Evolutionary conservation across 2,888 invertebrate species (phyloP).

Genomic region (Mycalesis mineus): DNA sequence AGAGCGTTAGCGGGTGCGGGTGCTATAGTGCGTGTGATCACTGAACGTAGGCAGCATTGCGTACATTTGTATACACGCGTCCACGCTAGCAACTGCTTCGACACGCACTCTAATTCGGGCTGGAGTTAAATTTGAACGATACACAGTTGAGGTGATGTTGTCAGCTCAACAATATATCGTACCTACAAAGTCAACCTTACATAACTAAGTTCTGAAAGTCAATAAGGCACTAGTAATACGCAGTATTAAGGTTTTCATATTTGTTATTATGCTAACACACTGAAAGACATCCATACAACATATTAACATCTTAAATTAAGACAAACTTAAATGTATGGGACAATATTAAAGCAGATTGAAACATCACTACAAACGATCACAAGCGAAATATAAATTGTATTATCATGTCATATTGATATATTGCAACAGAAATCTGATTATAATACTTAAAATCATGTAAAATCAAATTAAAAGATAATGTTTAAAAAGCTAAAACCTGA

Average conservation of each 20-base stretch:
- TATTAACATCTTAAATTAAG: conserved; percentile 40
- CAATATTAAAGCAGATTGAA: conserved; percentile 64
- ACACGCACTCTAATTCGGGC: too few species aligned
- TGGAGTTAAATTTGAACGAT: too few species aligned
- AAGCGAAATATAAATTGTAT: conserved; percentile 11
- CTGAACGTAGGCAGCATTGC: too few species aligned
- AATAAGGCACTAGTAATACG: conserved; percentile 67
- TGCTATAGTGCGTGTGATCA: too few species aligned
- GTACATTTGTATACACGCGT: too few species aligned
- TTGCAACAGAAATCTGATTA: not conserved
- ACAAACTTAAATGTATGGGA: conserved; percentile 56
- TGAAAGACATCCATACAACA: conserved; percentile 46
- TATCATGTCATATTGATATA: not conserved
- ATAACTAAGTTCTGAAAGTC: conserved; percentile 58
- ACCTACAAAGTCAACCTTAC: too few species aligned
- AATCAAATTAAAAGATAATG: not conserved
- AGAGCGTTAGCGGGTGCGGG: too few species aligned
- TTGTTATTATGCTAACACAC: conserved; percentile 59
- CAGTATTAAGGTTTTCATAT: conserved; percentile 62
- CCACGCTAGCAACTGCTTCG: too few species aligned
- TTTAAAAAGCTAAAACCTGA: not conserved
- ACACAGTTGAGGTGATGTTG: too few species aligned
- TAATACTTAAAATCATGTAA: not conserved
- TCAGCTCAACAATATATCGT: too few species aligned
- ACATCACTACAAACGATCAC: conserved; percentile 32